These are phyloP conservation scores for Tachycineta bicolor DNA, from an alignment of 2,113 vertebrate genomes.

Conservation along the genomic window DNA sequence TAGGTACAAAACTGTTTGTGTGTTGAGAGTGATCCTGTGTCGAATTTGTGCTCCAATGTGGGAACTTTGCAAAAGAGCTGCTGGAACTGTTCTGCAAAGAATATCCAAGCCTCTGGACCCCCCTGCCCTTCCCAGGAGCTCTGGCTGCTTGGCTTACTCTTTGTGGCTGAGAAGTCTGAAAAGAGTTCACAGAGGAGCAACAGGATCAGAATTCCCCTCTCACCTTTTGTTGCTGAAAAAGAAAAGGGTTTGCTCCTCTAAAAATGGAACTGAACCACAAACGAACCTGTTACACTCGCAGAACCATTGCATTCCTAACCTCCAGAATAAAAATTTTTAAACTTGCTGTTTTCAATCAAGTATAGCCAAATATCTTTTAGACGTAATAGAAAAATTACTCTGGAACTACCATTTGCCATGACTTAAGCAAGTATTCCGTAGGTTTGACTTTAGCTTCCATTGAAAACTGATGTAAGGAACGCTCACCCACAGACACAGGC, in stretches of 20 bases:
- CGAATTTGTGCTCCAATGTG: neutral
- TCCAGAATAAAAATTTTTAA: neutral
- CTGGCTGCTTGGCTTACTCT: constrained; percentile 8
- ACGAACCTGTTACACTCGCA: neutral
- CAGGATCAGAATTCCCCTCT: constrained; percentile 11
- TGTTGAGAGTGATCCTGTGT: neutral
- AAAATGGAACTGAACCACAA: neutral
- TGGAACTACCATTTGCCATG: neutral
- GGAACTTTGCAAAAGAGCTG: constrained; percentile 1
- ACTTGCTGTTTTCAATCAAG: neutral
- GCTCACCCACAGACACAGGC: neutral
- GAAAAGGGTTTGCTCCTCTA: neutral
- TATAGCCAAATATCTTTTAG: neutral
- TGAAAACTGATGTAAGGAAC: neutral
- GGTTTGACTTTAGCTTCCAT: neutral
- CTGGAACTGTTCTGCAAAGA: neutral
- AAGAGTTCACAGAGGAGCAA: constrained; percentile 15
- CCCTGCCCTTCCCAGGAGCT: constrained; percentile 6
- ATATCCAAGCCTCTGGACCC: neutral
- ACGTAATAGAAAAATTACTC: neutral
- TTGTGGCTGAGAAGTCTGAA: constrained; percentile 13
- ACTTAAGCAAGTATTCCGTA: neutral
- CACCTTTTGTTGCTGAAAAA: neutral
- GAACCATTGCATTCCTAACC: neutral
- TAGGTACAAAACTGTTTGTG: neutral